A percentile compares a stretch with the other conserved stretches of the same genome.
These are phyloP conservation scores for Oryzaephilus surinamensis DNA, from an alignment of 1,140 invertebrate species.

Conservation along the genomic window DNA sequence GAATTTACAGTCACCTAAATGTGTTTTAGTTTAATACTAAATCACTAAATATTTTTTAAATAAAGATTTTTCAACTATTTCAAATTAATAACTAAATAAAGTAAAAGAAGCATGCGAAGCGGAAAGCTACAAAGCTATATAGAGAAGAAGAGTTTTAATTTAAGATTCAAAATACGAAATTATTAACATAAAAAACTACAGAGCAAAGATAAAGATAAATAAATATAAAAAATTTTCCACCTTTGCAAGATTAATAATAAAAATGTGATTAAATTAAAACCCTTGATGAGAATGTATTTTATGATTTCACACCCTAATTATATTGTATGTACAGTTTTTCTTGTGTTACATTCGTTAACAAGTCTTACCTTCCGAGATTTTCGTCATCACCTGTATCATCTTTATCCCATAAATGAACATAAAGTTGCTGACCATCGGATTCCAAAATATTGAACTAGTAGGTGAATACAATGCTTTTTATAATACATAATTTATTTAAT, in stretches of 20 bases:
- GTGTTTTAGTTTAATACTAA: constrained; percentile 8
- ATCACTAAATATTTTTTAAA: too few relatives aligned
- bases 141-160: constrained; percentile 1
- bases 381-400: constrained; percentile 79
- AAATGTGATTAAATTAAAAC: constrained; percentile 5
- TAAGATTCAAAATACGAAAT: too few relatives aligned
- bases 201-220: not conserved
- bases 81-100: too few relatives aligned
- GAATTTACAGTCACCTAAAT: constrained; percentile 61
- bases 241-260: too few relatives aligned
- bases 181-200: not conserved
- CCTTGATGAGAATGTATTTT: not conserved
- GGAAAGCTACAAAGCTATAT: not conserved
- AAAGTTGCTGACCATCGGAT: constrained; percentile 61
- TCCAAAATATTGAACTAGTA: constrained; percentile 42
- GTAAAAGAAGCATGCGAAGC: constrained; percentile 5
- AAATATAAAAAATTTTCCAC: not conserved
- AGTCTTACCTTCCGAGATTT: constrained; percentile 63
- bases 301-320: not conserved
- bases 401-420: constrained; percentile 68
- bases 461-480: too few relatives aligned
- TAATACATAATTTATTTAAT: too few relatives aligned
- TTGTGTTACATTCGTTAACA: not conserved
- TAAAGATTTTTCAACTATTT: not conserved
- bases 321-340: too few relatives aligned